A percentile compares a stretch with the other conserved stretches of the same genome.
Conservation (phyloP, 2,113 vertebrate genomes). For the Delphinapterus leucas region DNA sequence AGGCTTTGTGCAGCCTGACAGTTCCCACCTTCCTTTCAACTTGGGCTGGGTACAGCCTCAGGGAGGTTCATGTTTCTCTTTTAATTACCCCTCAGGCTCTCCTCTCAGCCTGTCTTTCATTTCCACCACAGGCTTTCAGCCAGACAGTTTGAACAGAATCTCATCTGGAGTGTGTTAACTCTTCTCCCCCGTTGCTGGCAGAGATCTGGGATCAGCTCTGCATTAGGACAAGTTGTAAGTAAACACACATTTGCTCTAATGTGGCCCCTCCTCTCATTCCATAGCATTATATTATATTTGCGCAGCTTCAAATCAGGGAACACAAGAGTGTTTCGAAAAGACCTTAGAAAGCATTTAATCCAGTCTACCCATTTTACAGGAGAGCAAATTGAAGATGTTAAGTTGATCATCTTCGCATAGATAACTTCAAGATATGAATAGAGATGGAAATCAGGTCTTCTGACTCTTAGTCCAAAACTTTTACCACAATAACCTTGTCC, state of each 20-base stretch:
- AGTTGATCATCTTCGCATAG: not conserved
- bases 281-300: not conserved
- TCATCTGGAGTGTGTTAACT: conserved; percentile 50
- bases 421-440: not conserved
- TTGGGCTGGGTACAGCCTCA: not conserved
- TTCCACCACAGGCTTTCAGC: not conserved
- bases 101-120: conserved; percentile 58
- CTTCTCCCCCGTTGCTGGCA: conserved; percentile 46
- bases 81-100: conserved; percentile 35
- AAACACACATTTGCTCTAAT: conserved; percentile 31
- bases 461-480: not conserved
- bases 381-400: not conserved
- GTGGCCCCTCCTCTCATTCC: not conserved
- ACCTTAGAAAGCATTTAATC: not conserved
- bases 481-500: not conserved
- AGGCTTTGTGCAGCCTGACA: not conserved
- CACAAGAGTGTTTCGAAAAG: not conserved
- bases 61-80: not conserved
- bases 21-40: not conserved
- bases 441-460: not conserved
- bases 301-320: not conserved
- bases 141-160: conserved; percentile 37
- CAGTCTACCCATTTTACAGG: not conserved
- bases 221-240: conserved; percentile 56
- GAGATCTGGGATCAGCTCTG: conserved; percentile 17